phyloP scores from a whole-genome alignment of 2,888 invertebrate genomes.

The Poecilobothrus nobilitatus region DNA sequence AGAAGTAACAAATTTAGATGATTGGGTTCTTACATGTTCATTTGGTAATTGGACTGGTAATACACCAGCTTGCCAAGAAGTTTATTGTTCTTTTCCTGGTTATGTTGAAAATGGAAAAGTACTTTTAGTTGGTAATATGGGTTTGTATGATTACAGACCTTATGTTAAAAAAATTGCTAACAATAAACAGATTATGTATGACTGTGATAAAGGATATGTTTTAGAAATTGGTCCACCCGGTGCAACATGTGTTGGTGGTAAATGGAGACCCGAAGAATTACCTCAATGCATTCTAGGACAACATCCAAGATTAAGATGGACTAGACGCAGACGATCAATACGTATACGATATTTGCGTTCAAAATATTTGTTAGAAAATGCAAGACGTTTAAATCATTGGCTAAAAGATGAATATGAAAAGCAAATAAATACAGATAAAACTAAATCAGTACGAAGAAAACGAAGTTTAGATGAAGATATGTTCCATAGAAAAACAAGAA shows the following conservation, averaged over 20 bases:
- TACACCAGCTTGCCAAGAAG: constrained; percentile 77
- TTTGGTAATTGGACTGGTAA: constrained; percentile 94
- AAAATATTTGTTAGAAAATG: constrained; percentile 31
- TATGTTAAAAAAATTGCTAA: constrained; percentile 85
- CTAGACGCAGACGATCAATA: constrained; percentile 54
- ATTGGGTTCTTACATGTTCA: constrained; percentile 74
- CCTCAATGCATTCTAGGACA: constrained; percentile 79
- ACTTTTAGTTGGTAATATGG: constrained; percentile 88
- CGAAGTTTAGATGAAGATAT: background rate
- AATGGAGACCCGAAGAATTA: constrained; percentile 82
- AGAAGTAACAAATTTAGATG: constrained; percentile 42
- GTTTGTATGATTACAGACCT: constrained; percentile 86
- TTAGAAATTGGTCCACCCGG: constrained; percentile 81
- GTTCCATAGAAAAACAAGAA: background rate
- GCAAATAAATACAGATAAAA: background rate
- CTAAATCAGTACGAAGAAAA: constrained; percentile 2
- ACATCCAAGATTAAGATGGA: constrained; percentile 80
- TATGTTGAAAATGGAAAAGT: constrained; percentile 83
- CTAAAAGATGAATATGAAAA: background rate
- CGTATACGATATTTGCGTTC: constrained; percentile 35
- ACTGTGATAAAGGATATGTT: constrained; percentile 86
- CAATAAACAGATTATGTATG: constrained; percentile 92
- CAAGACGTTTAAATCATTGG: constrained; percentile 25
- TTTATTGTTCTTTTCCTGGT: constrained; percentile 90
- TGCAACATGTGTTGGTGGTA: constrained; percentile 89